Evolutionary conservation across 2,888 invertebrate genomes (phyloP), one percentile per base, ranked within the genome.

Genomic region (Elmis aenea): DNA sequence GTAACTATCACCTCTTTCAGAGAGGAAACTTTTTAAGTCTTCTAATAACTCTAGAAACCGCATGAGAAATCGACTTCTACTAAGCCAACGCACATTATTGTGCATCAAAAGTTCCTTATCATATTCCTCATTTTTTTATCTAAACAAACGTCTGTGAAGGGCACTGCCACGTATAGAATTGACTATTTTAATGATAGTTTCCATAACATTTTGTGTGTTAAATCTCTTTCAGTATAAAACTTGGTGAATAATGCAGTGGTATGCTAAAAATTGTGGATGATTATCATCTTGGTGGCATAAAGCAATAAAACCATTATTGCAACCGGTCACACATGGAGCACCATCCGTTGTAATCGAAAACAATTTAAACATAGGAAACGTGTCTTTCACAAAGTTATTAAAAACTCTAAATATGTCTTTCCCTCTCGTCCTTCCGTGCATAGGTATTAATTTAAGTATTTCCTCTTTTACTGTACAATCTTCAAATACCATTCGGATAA

Each of bases 341-440:
- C 40, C 50, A 49, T 50, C 53, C 42, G 49, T 50, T 42, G 51
- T 45, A 40, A 50, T 39, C 33, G 41, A 51, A 40, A 32, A 39
- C 27, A 50, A 37, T 45, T 48, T 48, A 21, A 38, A 46, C 26
- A 39, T 25, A 37, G 46, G 43, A 33, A 51, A 33, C 44, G 48
- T 41, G 38, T 46, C 38, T 44, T 41, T 50, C 38, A 45, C 33
- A 46, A 42, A 49, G 27, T 26, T 38, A 22, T 37, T 33, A 34
- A 51, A 51, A 24, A 23, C 24, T 31, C 44, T 32, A 28, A 33
- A 48, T 28, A 52, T 50, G 43, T 52, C 38, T 44, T 48, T 33
- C 23, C 50, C 48, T 20, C 45, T 26, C 22, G 50, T 46, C 32
- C 23, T 31, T 36, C 26, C 47, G 28, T 48, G 37, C 34, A 53